Conservation (phyloP, 2,888 invertebrate species). For the Saturnia japonica region DNA sequence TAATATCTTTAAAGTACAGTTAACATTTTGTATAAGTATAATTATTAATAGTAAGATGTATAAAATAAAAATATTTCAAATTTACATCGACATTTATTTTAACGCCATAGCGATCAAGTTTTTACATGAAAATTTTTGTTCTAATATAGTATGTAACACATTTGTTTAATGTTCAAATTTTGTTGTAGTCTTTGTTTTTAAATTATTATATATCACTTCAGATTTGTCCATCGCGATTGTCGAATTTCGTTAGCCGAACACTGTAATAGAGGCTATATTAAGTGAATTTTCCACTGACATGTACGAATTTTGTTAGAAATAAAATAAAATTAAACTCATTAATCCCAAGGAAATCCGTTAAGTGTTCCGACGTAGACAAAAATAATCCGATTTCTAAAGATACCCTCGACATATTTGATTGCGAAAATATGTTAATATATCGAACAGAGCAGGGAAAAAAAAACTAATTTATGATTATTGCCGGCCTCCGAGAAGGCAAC, state of each 20-base stretch:
- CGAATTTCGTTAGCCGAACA: neutral
- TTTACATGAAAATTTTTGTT: too few species aligned
- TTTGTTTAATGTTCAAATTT: too few species aligned
- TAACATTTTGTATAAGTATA: too few species aligned
- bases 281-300: neutral
- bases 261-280: neutral
- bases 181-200: too few species aligned
- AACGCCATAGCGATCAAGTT: too few species aligned
- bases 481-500: conserved; percentile 18
- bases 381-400: conserved; percentile 21
- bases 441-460: conserved; percentile 28
- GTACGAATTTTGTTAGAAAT: neutral
- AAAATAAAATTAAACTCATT: conserved; percentile 16
- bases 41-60: too few species aligned
- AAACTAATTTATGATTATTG: conserved; percentile 41
- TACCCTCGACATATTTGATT: conserved; percentile 26
- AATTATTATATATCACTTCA: too few species aligned
- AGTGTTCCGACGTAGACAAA: conserved; percentile 11
- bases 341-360: neutral
- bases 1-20: too few species aligned
- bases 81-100: too few species aligned
- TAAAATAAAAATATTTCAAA: too few species aligned
- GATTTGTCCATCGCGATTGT: too few species aligned
- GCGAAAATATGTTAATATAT: conserved; percentile 37
- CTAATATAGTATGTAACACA: too few species aligned